Evolutionary conservation across 2,113 vertebrate species (phyloP).

Genomic region (Scopus umbretta): DNA sequence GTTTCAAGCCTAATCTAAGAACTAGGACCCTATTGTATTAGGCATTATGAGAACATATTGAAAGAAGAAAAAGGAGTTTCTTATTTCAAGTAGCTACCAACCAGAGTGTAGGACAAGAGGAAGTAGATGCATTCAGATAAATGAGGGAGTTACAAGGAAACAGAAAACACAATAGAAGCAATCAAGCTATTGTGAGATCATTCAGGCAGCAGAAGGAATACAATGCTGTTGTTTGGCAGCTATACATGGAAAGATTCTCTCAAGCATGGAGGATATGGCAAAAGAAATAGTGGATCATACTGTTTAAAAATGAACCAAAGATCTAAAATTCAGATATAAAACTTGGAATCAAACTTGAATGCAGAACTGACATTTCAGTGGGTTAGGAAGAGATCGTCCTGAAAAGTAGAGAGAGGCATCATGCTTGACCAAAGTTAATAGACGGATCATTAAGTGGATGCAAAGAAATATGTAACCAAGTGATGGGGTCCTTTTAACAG

Average conservation of each 20-base stretch:
- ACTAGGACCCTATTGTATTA: background rate
- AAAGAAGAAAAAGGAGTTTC: background rate
- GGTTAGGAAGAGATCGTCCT: background rate
- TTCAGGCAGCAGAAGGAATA: background rate
- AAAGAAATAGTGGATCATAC: background rate
- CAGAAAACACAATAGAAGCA: background rate
- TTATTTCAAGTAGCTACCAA: background rate
- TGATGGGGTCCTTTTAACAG: background rate
- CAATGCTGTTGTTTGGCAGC: background rate
- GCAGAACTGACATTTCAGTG: background rate
- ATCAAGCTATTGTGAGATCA: background rate
- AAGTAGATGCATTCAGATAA: background rate
- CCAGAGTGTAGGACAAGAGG: background rate
- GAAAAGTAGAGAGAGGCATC: background rate
- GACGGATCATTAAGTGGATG: background rate
- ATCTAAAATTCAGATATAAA: background rate
- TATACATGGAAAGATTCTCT: background rate
- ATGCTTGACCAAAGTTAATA: background rate
- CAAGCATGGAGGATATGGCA: background rate
- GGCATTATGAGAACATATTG: background rate
- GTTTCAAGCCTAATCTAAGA: background rate
- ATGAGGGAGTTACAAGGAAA: background rate
- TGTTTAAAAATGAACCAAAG: background rate
- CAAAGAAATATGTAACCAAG: background rate
- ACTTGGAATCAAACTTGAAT: background rate